Percentiles rank a stretch among this genome's conserved stretches.
phyloP scores from a whole-genome alignment of 2,797 vertebrate genomes.

The Schizothorax lantsangensis region DNA sequence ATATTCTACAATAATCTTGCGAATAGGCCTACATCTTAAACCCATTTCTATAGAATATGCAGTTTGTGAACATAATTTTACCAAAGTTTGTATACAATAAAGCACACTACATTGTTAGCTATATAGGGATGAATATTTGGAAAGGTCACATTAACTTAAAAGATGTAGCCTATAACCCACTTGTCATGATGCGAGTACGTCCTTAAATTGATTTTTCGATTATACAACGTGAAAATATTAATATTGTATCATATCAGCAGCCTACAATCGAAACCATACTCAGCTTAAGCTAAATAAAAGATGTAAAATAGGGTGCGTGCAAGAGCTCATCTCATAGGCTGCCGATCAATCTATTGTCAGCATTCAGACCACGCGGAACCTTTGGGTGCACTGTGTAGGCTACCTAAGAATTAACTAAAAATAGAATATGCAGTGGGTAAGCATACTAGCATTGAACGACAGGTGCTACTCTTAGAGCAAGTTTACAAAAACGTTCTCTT shows the following conservation, averaged over 20 bases:
- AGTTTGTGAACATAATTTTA: background rate
- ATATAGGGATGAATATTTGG: background rate
- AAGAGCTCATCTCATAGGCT: slow-evolving; percentile 12
- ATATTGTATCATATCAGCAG: background rate
- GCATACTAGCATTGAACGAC: background rate
- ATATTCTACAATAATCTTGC: background rate
- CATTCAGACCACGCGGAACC: background rate
- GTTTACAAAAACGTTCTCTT: slow-evolving; percentile 55
- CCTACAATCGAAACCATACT: background rate
- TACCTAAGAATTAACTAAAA: background rate
- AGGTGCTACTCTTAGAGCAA: slow-evolving; percentile 53
- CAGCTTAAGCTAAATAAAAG: background rate
- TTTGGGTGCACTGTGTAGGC: background rate
- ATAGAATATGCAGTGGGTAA: background rate
- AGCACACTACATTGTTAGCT: background rate
- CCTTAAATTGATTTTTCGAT: slow-evolving; percentile 5
- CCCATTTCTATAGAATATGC: background rate
- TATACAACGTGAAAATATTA: background rate
- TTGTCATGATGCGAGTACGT: background rate
- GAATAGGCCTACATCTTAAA: background rate
- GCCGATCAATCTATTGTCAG: slow-evolving; percentile 40
- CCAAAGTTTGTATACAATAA: background rate
- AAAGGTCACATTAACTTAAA: slow-evolving; percentile 2
- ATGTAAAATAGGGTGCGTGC: background rate
- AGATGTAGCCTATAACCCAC: background rate